Base-by-base conservation (phyloP, 2,888 invertebrate species). In the Conchocele bisecta region DNA sequence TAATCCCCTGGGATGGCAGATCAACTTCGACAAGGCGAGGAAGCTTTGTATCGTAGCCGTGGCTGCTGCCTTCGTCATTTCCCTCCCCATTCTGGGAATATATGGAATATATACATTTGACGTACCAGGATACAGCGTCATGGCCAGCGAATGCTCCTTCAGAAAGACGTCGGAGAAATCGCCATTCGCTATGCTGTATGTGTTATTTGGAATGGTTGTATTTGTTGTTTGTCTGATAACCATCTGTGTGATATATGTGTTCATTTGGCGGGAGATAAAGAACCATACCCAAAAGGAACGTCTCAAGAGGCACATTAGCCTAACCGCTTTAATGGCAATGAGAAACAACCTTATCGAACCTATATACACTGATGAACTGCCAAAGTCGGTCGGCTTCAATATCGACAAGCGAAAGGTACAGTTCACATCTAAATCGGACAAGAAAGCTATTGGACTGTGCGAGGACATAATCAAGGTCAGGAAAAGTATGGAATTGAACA, bases 1-100 rank as follows among this genome's bases (percentile, higher is more conserved):
- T 57, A 76, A 68, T 26, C 85, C 85, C 0, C 63, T 81, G 3
- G 71, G 78, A 15, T 67, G 61, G 53, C 86, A 86, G 53, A 82
- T 86, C n/a, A 61, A 78, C 5, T 67, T 81, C 9, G 37, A 24
- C 3, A 73, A 75, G 31, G 82, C 82, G 31, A 75, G 68, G 26
- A 24, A 58, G 4, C 44, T 76, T 3, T 69, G 78, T 42, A 39
- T 69, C 15, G 56, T 20, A 9, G 63, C 75, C 6, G 50, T 82
- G 11, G 15, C 56, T 20, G 28, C 61, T 3, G 61, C 69, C 0
- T 29, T 66, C 13, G 2, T 70, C 0, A 24, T 82, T 13, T 59
- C 75, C 1, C 42, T 80, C n/a, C 82, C 82, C n/a, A 56, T 69
- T 4, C 64, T 64, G 17, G 17, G 39, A 11, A 51, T 76, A 0